phyloP scores from a whole-genome alignment of 2,113 vertebrate species.

The Urocitellus parryii region DNA sequence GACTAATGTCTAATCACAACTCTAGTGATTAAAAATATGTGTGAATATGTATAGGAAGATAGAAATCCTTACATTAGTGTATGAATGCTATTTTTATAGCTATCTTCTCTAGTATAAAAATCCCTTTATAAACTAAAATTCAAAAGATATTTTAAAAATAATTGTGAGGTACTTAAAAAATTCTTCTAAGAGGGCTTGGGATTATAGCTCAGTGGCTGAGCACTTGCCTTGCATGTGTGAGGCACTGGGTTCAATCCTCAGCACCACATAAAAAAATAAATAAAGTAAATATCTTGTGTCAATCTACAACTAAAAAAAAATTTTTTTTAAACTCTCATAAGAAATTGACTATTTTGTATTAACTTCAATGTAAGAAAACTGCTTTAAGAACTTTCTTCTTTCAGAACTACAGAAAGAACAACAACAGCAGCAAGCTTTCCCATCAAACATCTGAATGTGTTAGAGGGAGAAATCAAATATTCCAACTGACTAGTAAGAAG shows the following conservation, averaged over 20 bases:
- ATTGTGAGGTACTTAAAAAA: conserved; percentile 1
- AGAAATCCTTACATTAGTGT: background rate
- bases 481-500: conserved; percentile 83
- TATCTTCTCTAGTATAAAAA: background rate
- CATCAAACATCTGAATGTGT: conserved; percentile 47
- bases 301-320: too few relatives aligned
- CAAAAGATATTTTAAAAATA: background rate
- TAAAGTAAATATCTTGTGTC: too few relatives aligned
- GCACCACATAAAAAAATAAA: too few relatives aligned
- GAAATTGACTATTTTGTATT: conserved; percentile 10
- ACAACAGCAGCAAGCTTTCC: background rate
- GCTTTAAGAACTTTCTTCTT: background rate
- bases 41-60: background rate
- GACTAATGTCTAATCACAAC: background rate
- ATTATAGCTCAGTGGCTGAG: too few relatives aligned
- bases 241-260: too few relatives aligned
- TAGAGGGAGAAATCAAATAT: conserved; percentile 76
- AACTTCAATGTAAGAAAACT: background rate
- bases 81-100: background rate
- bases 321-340: too few relatives aligned
- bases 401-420: conserved; percentile 48
- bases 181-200: background rate
- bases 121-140: conserved; percentile 30
- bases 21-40: background rate
- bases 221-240: too few relatives aligned